phyloP scores from a whole-genome alignment of 2,113 vertebrate genomes.

The Chlamydotis undulata region DNA sequence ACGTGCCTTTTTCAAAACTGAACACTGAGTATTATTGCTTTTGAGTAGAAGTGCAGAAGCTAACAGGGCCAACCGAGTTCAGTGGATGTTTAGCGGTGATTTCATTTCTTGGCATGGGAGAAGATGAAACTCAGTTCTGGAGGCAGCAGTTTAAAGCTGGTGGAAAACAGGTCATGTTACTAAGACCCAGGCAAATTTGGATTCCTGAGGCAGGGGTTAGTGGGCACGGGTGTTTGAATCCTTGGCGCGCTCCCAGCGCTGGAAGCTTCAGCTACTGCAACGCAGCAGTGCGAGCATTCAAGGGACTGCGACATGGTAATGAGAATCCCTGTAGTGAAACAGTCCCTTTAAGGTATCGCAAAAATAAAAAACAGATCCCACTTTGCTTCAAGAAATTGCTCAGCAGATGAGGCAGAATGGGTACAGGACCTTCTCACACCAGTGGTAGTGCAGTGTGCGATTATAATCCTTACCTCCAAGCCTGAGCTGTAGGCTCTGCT shows the following conservation, averaged over 20 bases:
- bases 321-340: neutral
- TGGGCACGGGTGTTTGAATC: neutral
- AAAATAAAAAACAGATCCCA: neutral
- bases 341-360: neutral
- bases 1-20: neutral
- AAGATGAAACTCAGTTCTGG: conserved; percentile 15
- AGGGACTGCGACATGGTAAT: neutral
- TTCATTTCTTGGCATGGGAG: conserved; percentile 25
- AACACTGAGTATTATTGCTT: neutral
- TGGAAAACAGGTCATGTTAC: conserved; percentile 55
- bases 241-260: neutral
- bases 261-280: conserved; percentile 12
- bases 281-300: neutral
- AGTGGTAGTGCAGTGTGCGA: accelerated
- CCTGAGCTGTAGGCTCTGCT: neutral
- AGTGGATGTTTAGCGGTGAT: neutral
- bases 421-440: neutral
- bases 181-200: neutral
- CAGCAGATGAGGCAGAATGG: neutral
- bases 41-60: neutral
- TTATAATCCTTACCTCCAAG: neutral
- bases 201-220: conserved; percentile 27
- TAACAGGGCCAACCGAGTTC: neutral
- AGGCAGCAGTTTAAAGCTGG: neutral
- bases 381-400: neutral